Evolutionary conservation across 2,113 vertebrate genomes (phyloP).

Genomic region (Tychaedon coryphoeus): DNA sequence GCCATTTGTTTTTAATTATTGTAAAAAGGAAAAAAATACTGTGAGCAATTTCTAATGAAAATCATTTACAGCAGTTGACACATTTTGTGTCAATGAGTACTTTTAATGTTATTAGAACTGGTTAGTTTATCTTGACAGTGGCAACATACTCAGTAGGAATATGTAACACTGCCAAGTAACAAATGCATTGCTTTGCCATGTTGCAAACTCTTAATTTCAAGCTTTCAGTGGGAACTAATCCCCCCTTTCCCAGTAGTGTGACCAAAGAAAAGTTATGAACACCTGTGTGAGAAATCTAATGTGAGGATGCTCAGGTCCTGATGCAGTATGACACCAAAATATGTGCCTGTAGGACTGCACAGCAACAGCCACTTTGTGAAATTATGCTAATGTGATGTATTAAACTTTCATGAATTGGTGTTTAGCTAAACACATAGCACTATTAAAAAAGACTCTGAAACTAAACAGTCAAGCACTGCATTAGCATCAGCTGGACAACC

Average conservation of each 20-base stretch:
- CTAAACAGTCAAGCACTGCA: background rate
- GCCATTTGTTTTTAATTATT: background rate
- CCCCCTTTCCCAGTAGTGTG: accelerated
- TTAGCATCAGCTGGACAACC: background rate
- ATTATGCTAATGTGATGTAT: background rate
- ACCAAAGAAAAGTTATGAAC: background rate
- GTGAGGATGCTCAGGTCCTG: background rate
- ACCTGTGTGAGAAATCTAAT: background rate
- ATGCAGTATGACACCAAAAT: background rate
- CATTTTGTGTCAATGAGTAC: background rate
- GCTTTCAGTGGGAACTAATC: background rate
- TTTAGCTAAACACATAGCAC: background rate
- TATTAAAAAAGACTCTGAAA: background rate
- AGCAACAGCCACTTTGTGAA: background rate
- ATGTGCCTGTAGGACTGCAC: background rate
- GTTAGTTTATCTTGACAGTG: background rate
- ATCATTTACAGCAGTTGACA: background rate
- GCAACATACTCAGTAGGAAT: background rate
- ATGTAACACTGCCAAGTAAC: background rate
- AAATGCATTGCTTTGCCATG: background rate
- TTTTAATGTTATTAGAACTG: background rate
- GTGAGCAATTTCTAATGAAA: background rate
- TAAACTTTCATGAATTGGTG: background rate
- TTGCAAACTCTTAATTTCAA: background rate
- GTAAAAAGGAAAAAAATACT: background rate